A percentile compares a stretch with the other conserved stretches of the same genome.
Conservation (phyloP, 2,797 vertebrate species). For the Centroberyx gerrardi region DNA sequence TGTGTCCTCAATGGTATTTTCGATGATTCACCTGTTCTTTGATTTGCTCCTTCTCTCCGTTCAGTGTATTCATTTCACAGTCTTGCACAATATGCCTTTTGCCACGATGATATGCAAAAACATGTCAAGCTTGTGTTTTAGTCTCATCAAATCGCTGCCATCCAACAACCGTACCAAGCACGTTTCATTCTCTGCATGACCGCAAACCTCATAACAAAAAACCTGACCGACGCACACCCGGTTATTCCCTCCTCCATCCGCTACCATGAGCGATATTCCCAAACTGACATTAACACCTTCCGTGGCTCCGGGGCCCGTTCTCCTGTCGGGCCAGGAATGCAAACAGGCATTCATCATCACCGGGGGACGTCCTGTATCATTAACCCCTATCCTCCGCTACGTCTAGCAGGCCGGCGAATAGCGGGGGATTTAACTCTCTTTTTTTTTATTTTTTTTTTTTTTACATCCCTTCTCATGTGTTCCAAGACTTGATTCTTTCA, state of each 20-base stretch:
- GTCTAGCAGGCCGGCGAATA: slow-evolving; percentile 50
- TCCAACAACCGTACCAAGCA: slow-evolving; percentile 31
- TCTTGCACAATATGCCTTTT: slow-evolving; percentile 5
- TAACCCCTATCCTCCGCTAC: slow-evolving; percentile 73
- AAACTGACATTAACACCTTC: slow-evolving; percentile 76
- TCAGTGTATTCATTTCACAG: not conserved
- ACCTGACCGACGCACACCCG: slow-evolving; percentile 30
- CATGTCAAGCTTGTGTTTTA: slow-evolving; percentile 9
- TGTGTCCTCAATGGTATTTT: not conserved
- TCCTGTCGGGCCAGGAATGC: slow-evolving; percentile 79
- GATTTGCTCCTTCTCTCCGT: not conserved
- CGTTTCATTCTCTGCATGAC: slow-evolving; percentile 30
- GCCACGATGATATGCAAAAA: slow-evolving; percentile 28
- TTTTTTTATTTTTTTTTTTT: slow-evolving; percentile 58
- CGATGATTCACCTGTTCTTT: too few relatives aligned
- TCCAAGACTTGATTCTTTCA: slow-evolving; percentile 79
- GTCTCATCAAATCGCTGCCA: slow-evolving; percentile 35
- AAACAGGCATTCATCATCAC: slow-evolving; percentile 84
- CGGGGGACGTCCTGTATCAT: slow-evolving; percentile 67
- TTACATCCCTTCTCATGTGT: slow-evolving; percentile 75
- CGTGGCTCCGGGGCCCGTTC: slow-evolving; percentile 74
- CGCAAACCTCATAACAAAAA: slow-evolving; percentile 43
- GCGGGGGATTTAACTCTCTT: slow-evolving; percentile 58
- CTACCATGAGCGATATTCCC: slow-evolving; percentile 56
- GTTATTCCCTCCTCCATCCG: slow-evolving; percentile 40